A percentile compares a stretch with the other conserved stretches of the same genome.
phyloP scores from a whole-genome alignment of 1,140 invertebrate species.

The Steinernema khuongi region DNA sequence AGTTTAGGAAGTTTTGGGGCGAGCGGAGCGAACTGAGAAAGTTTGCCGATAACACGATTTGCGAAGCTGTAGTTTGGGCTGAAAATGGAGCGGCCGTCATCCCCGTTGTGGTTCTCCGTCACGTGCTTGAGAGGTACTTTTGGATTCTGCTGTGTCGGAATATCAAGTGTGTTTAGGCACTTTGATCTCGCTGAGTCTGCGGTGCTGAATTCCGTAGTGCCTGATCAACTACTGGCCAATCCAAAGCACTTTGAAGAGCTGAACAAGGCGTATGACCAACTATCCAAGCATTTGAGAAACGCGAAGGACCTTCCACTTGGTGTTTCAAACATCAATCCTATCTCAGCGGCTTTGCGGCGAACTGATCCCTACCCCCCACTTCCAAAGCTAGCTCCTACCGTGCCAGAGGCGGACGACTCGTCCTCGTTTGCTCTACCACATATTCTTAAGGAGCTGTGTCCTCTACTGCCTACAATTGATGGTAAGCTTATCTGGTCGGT shows the following conservation, averaged over 20 bases:
- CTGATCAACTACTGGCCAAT: neutral
- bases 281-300: slow-evolving; percentile 2
- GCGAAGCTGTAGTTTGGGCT: neutral
- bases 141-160: neutral
- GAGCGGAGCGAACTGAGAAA: neutral
- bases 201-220: neutral
- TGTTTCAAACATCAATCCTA: neutral
- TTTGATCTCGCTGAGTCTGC: neutral
- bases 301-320: neutral
- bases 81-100: neutral
- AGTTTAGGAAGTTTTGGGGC: neutral
- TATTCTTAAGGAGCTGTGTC: neutral
- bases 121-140: neutral
- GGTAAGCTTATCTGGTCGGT: neutral
- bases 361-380: neutral
- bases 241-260: neutral
- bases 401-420: neutral
- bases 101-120: neutral
- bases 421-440: neutral
- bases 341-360: neutral
- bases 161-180: neutral
- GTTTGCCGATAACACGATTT: slow-evolving; percentile 3
- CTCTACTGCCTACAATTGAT: neutral
- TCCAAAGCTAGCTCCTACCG: neutral
- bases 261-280: neutral